Evolutionary conservation across 2,888 invertebrate species (phyloP).

Genomic region (Pogonocherus hispidulus): DNA sequence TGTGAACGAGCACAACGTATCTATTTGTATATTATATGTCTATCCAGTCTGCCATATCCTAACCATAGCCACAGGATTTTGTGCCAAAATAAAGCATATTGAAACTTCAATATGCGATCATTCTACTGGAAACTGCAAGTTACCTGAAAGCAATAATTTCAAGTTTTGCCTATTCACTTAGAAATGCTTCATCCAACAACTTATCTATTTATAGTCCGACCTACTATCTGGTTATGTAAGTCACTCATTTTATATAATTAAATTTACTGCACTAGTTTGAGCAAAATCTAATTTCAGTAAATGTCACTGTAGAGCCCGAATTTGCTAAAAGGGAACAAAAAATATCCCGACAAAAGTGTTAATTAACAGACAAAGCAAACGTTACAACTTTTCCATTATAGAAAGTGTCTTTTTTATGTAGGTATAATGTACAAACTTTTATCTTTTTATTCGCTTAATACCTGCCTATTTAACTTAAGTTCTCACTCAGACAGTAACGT

Average conservation of each 20-base stretch:
- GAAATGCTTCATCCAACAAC: conserved; percentile 11
- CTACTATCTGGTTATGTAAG: conserved; percentile 15
- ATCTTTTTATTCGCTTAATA: neutral
- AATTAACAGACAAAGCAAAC: neutral
- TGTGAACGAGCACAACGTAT: no score
- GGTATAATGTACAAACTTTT: neutral
- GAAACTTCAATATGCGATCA: neutral
- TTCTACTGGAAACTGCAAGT: conserved; percentile 2
- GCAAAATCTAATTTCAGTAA: conserved; percentile 12
- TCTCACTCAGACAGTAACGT: no score
- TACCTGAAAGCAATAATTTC: conserved; percentile 21
- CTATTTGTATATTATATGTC: neutral
- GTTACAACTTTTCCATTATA: conserved; percentile 11
- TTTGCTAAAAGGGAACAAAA: neutral
- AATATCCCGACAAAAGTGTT: conserved; percentile 4
- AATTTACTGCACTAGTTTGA: conserved; percentile 15
- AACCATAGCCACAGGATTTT: neutral
- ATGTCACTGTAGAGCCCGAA: conserved; percentile 10
- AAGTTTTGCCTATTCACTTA: conserved; percentile 23
- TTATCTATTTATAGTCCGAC: conserved; percentile 18
- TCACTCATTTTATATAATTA: conserved; percentile 3
- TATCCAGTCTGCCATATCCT: neutral
- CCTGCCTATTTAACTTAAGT: neutral
- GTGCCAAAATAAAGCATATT: neutral
- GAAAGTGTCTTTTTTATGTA: neutral